Base-by-base conservation (phyloP, 2,113 vertebrate genomes). In the Oenanthe oenanthe region DNA sequence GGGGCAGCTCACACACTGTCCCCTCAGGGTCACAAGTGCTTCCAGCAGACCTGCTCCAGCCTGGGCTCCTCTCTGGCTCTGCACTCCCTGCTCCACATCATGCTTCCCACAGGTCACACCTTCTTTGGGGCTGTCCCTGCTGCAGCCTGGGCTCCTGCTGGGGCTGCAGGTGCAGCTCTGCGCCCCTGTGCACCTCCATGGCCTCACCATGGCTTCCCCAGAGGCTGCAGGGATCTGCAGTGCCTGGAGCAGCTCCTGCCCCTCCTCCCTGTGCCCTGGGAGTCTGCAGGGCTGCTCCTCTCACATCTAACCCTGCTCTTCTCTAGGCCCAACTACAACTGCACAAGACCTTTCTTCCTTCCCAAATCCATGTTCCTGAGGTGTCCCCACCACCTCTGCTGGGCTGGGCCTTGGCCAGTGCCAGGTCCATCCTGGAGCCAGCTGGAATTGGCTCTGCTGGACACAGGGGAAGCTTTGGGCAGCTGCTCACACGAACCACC, bases 21-120 rank as follows among this genome's bases (percentile, higher is more conserved):
- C 40, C 48, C 57, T 54, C 57, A 36, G 67, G 32, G 32, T 45
- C 32, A 31, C 57, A 17, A 5, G 32, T 61, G 38, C 57, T 61
- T 13, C 56, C 56, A 71, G 79, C 38, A 71, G 13, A 61, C 10
- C 56, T 61, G 51, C 60, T 48, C 13, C 61, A 40, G 34, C 6
- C 0, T 29, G 42, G 29, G 24, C 50, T 74, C 19, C n/a, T 38
- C n/a, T 45, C 17, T 0, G 5, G 38, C 3, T 21, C 40, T 62
- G 48, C 70, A n/a, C 25, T 14, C 58, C 47, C 57, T 47, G 67
- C 57, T 42, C 6, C 68, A 53, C 12, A 50, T 38, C 58, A 14
- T 57, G 28, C 48, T 54, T 22, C 58, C n/a, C 22, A 26, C 48
- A 11, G 58, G 17, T 56, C 58, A 47, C 17, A 40, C 50, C 17